Conservation (phyloP, 2,888 invertebrate species). For the Ceriagrion tenellum region DNA sequence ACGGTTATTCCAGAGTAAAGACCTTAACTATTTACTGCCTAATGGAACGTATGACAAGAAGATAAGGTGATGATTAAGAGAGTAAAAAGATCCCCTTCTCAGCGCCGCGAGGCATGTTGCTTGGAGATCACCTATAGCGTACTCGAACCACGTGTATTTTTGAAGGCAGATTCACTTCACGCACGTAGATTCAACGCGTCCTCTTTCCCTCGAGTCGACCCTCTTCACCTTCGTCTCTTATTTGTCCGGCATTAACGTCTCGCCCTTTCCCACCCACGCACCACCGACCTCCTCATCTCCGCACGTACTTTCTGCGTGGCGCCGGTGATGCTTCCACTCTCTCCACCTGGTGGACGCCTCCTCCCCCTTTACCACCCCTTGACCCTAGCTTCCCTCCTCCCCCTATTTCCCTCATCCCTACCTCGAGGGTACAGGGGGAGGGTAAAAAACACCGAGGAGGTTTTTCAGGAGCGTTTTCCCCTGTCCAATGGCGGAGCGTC, state of each 20-base stretch:
- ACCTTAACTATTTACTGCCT: too few species aligned
- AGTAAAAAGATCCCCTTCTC: too few species aligned
- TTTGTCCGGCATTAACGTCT: neutral
- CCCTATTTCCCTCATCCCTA: neutral
- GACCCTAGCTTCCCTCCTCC: neutral
- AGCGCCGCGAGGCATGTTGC: too few species aligned
- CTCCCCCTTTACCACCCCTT: neutral
- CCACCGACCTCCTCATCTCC: neutral
- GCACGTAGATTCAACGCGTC: too few species aligned
- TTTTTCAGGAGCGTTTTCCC: neutral
- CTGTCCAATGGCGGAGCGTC: slow-evolving; percentile 36
- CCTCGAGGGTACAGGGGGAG: neutral
- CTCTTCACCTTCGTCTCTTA: neutral
- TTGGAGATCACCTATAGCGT: too few species aligned
- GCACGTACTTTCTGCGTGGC: neutral
- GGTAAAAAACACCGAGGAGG: neutral
- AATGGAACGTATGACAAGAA: too few species aligned
- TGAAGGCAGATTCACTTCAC: too few species aligned
- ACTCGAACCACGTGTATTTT: too few species aligned
- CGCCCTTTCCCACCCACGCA: neutral
- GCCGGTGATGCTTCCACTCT: neutral
- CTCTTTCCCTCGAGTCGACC: too few species aligned
- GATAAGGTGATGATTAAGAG: too few species aligned
- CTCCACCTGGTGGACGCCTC: neutral
- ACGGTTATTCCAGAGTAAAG: too few species aligned